Conservation (phyloP, 2,113 vertebrate species). For the Varanus salvator region DNA sequence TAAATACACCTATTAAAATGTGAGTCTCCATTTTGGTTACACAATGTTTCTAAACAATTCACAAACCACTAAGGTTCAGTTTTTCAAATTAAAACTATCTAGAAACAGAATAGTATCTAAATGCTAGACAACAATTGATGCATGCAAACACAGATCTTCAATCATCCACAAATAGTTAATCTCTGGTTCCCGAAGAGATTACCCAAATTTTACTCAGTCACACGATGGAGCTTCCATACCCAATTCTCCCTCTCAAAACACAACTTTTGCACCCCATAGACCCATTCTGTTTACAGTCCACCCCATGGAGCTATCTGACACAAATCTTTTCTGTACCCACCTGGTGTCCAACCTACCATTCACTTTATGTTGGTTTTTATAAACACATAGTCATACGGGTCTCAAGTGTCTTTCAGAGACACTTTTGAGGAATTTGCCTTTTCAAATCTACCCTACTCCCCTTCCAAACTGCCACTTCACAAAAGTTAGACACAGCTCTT, state of each 20-base stretch:
- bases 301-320: background rate
- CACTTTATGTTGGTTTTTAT: background rate
- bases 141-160: background rate
- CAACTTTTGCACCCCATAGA: background rate
- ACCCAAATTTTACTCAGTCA: background rate
- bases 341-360: background rate
- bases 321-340: background rate
- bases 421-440: background rate
- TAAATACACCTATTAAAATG: background rate
- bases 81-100: background rate
- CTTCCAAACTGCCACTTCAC: background rate
- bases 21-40: background rate
- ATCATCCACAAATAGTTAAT: background rate
- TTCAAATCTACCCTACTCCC: background rate
- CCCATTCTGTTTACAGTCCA: background rate
- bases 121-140: background rate
- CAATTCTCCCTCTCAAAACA: background rate
- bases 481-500: background rate
- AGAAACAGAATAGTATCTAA: background rate
- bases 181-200: background rate
- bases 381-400: background rate
- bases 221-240: background rate
- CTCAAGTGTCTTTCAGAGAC: too few relatives aligned
- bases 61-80: background rate
- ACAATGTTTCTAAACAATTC: background rate